Evolutionary conservation across 2,113 vertebrate species (phyloP).

Genomic region (Oncorhynchus clarkii): DNA sequence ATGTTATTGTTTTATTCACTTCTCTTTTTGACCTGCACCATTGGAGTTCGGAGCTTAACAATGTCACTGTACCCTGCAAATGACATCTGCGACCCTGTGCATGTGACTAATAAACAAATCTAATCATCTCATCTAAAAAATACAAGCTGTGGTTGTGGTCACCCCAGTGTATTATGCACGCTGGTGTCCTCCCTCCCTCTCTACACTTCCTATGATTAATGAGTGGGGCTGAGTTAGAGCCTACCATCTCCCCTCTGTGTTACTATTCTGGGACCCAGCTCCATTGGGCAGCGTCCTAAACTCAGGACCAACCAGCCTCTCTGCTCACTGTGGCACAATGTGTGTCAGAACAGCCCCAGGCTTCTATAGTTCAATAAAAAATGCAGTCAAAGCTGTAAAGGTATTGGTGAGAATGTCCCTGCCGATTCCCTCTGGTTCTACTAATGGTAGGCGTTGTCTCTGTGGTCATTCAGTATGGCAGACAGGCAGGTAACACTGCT

Average conservation of each 20-base stretch:
- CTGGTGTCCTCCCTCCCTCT: slow-evolving; percentile 62
- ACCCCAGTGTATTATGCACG: slow-evolving; percentile 46
- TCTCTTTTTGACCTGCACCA: too few species aligned
- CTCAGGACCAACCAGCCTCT: not conserved
- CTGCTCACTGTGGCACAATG: too few species aligned
- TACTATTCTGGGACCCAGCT: slow-evolving; percentile 63
- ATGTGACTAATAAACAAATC: too few species aligned
- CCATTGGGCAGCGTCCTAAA: not conserved
- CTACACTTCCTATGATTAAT: slow-evolving; percentile 67
- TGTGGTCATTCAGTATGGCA: not conserved
- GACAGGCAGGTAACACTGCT: not conserved
- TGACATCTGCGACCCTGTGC: too few species aligned
- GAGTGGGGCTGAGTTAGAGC: slow-evolving; percentile 47
- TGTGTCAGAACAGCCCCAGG: too few species aligned
- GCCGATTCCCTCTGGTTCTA: not conserved
- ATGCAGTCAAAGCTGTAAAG: too few species aligned
- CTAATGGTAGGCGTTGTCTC: not conserved
- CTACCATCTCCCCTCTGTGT: slow-evolving; percentile 61
- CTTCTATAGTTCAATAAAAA: too few species aligned
- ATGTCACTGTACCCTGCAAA: too few species aligned
- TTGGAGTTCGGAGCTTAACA: too few species aligned
- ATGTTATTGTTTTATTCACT: too few species aligned
- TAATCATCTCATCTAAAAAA: too few species aligned
- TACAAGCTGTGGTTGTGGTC: not conserved
- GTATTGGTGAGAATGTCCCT: not conserved